Conservation (phyloP, 2,797 vertebrate genomes). For the Anomalospiza imberbis region DNA sequence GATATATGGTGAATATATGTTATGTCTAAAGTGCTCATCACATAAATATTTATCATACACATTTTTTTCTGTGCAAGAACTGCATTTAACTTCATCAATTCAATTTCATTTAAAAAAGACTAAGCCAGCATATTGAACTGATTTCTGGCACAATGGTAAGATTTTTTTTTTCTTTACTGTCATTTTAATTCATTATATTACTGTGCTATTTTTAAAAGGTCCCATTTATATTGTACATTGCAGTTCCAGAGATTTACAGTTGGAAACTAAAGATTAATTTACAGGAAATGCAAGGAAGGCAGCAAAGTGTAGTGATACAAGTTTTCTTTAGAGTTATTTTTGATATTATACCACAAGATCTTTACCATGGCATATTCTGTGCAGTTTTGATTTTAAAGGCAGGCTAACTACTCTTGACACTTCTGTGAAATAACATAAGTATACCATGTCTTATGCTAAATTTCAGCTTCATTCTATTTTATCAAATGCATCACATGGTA, state of each 20-base stretch:
- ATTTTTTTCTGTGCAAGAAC: conserved; percentile 18
- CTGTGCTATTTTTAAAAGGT: conserved; percentile 55
- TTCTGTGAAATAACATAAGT: background rate
- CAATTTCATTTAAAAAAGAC: conserved; percentile 65
- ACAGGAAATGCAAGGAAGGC: conserved; percentile 46
- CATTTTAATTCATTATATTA: conserved; percentile 64
- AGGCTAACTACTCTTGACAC: background rate
- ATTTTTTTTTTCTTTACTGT: conserved; percentile 49
- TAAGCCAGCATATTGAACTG: conserved; percentile 63
- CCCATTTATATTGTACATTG: conserved; percentile 58
- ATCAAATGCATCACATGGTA: background rate
- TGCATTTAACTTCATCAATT: conserved; percentile 56
- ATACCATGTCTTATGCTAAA: background rate
- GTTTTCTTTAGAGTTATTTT: background rate
- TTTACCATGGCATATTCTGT: background rate
- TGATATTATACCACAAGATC: background rate
- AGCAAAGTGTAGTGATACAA: background rate
- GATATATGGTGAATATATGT: conserved; percentile 26
- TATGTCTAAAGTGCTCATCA: conserved; percentile 47
- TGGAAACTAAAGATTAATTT: conserved; percentile 67
- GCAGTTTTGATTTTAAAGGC: background rate
- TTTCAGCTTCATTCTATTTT: background rate
- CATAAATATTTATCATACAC: conserved; percentile 63
- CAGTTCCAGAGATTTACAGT: conserved; percentile 58
- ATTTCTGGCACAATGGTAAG: conserved; percentile 51